phyloP scores from a whole-genome alignment of 2,113 vertebrate species.

The Pitta sordida region DNA sequence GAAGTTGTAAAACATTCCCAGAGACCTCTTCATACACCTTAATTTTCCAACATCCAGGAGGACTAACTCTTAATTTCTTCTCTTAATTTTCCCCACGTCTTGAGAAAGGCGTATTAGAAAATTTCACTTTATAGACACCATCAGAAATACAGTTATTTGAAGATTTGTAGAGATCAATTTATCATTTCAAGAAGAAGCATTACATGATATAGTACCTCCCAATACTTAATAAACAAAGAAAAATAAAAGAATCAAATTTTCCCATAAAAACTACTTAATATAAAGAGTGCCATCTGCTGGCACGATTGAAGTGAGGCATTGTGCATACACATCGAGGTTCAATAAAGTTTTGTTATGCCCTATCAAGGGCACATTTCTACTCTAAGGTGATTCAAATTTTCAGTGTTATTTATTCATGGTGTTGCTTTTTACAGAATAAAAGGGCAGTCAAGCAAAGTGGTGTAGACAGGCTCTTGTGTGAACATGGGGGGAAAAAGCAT shows the following conservation, averaged over 20 bases:
- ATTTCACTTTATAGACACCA: background rate
- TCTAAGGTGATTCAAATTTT: slow-evolving; percentile 11
- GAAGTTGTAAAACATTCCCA: background rate
- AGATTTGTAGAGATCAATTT: background rate
- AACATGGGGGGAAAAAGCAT: background rate
- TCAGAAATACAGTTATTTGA: background rate
- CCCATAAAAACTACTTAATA: slow-evolving; percentile 30
- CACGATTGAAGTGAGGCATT: background rate
- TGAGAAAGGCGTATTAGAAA: background rate
- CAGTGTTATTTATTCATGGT: slow-evolving; percentile 49
- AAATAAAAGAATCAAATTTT: background rate
- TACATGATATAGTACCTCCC: background rate
- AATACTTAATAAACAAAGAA: background rate
- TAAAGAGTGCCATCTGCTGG: slow-evolving; percentile 67
- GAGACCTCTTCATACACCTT: background rate
- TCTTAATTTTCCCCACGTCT: background rate
- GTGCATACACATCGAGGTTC: background rate
- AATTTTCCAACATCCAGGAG: background rate
- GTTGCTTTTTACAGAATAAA: background rate
- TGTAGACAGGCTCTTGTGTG: background rate
- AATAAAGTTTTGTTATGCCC: slow-evolving; percentile 34
- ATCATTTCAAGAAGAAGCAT: background rate
- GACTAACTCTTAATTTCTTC: background rate
- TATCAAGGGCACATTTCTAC: background rate
- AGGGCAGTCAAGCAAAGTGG: slow-evolving; percentile 24